Conservation (phyloP, 2,113 vertebrate genomes). For the Silurus meridionalis region DNA sequence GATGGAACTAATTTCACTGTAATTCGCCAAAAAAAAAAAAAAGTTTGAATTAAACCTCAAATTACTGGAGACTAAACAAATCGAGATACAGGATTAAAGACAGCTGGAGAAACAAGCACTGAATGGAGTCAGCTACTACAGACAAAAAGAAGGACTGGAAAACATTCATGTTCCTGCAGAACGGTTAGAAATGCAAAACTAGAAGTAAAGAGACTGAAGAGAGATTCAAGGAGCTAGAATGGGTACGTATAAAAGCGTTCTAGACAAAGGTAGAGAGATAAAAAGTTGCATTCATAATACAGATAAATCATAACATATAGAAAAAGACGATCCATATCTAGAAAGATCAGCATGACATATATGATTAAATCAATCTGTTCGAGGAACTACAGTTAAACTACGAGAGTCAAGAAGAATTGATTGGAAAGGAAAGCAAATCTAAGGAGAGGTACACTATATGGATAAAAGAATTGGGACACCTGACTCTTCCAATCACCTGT, state of each 20-base stretch:
- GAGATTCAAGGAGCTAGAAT: neutral
- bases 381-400: neutral
- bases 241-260: neutral
- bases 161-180: neutral
- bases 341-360: neutral
- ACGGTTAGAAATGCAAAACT: neutral
- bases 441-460: too few species aligned
- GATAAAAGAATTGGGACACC: too few species aligned
- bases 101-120: neutral
- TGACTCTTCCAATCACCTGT: too few species aligned
- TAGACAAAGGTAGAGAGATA: neutral
- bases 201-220: neutral
- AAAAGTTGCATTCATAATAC: neutral
- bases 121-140: neutral
- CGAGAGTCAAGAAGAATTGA: neutral
- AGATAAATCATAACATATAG: too few species aligned
- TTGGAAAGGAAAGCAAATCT: neutral
- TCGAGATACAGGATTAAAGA: neutral
- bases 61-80: slow-evolving; percentile 6
- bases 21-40: neutral
- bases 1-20: neutral
- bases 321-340: neutral
- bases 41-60: neutral
- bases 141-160: slow-evolving; percentile 8
- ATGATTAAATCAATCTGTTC: neutral